Percentiles rank a stretch among this genome's conserved stretches.
phyloP scores from a whole-genome alignment of 2,888 invertebrate genomes.

The Agelastica alni region DNA sequence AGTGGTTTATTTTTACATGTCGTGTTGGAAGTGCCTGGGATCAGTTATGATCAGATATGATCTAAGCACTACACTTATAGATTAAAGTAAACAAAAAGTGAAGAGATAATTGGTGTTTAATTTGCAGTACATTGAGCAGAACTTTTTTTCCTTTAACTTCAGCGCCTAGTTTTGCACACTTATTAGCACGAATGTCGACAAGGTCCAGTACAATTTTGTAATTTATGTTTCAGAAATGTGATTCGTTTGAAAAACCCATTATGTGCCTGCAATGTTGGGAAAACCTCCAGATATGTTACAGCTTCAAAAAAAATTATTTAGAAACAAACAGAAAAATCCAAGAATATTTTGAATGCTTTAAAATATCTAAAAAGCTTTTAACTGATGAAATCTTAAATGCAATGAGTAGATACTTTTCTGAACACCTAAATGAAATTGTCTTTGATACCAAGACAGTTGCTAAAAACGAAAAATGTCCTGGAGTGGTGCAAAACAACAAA shows the following conservation, averaged over 20 bases:
- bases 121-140: too few species aligned
- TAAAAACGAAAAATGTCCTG: background rate
- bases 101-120: background rate
- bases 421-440: conserved; percentile 1
- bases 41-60: too few species aligned
- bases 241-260: conserved; percentile 20
- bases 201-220: background rate
- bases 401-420: conserved; percentile 16
- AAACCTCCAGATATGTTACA: conserved; percentile 21
- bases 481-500: background rate
- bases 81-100: too few species aligned
- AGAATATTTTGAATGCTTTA: conserved; percentile 13
- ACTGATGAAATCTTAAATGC: conserved; percentile 4
- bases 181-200: background rate
- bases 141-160: too few species aligned
- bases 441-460: background rate
- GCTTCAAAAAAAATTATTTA: conserved; percentile 23
- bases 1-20: too few species aligned
- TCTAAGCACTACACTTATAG: too few species aligned
- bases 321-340: conserved; percentile 24
- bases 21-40: too few species aligned
- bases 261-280: conserved; percentile 30
- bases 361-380: conserved; percentile 7
- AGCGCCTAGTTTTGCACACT: too few species aligned
- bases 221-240: conserved; percentile 6